A percentile compares a stretch with the other conserved stretches of the same genome.
These are phyloP conservation scores for Cerastis rubricosa DNA, from an alignment of 2,888 invertebrate species.

Conservation along the genomic window DNA sequence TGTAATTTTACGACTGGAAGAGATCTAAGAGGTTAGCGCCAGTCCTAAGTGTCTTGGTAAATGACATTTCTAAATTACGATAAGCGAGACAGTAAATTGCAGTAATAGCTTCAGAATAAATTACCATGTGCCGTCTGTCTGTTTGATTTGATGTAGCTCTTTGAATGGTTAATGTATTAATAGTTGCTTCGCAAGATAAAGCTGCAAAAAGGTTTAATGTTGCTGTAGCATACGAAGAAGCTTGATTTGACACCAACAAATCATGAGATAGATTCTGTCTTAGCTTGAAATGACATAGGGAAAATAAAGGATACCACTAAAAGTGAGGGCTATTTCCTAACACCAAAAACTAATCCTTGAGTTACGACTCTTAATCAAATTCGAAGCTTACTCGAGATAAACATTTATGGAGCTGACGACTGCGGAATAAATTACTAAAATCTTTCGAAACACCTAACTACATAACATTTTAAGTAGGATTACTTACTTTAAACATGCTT, in stretches of 20 bases:
- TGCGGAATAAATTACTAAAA: slow-evolving; percentile 59
- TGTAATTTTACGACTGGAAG: slow-evolving; percentile 30
- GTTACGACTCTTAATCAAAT: slow-evolving; percentile 38
- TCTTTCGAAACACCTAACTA: slow-evolving; percentile 54
- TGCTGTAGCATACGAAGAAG: not conserved
- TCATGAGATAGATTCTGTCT: not conserved
- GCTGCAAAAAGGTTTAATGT: not conserved
- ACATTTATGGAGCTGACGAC: slow-evolving; percentile 60
- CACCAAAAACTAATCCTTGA: slow-evolving; percentile 27
- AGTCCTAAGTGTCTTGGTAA: slow-evolving; percentile 26
- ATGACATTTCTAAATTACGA: slow-evolving; percentile 55
- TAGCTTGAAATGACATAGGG: not conserved
- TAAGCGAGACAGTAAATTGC: slow-evolving; percentile 47
- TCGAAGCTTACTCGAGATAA: slow-evolving; percentile 58
- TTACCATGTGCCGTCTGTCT: slow-evolving; percentile 22
- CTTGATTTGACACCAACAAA: not conserved
- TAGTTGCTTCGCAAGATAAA: not conserved
- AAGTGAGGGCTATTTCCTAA: slow-evolving; percentile 8
- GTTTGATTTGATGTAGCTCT: slow-evolving; percentile 46
- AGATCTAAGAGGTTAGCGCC: slow-evolving; percentile 31
- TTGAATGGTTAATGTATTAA: slow-evolving; percentile 20
- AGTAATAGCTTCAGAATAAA: slow-evolving; percentile 45
- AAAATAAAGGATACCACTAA: slow-evolving; percentile 1
- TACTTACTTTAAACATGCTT: slow-evolving; percentile 61
- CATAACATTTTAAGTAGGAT: slow-evolving; percentile 56